Percentiles rank a stretch among this genome's conserved stretches.
These are phyloP conservation scores for Alosa alosa DNA, from an alignment of 2,113 vertebrate species.

Conservation along the genomic window DNA sequence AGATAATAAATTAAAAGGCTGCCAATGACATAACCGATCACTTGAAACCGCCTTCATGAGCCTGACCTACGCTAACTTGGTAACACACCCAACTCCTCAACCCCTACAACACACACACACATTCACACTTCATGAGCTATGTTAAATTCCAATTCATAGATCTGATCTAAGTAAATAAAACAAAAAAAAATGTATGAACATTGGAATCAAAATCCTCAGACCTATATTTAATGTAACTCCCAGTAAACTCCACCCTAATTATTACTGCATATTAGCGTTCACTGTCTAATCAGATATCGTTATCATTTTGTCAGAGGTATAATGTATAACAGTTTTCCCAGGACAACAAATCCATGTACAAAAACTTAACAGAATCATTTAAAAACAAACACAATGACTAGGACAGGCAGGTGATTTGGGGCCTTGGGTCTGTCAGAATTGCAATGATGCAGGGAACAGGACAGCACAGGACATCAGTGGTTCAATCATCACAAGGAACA, in stretches of 20 bases:
- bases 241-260: not conserved
- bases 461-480: not conserved
- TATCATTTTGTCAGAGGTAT: not conserved
- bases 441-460: not conserved
- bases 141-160: not conserved
- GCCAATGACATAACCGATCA: not conserved
- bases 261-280: not conserved
- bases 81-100: not conserved
- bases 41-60: not conserved
- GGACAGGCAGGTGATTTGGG: not conserved
- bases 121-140: not conserved
- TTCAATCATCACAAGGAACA: not conserved
- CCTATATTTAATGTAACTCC: not conserved
- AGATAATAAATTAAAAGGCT: not conserved
- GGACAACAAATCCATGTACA: not conserved
- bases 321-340: conserved; percentile 14
- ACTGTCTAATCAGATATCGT: not conserved
- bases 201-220: not conserved
- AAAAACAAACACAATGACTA: not conserved
- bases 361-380: not conserved
- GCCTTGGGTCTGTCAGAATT: not conserved
- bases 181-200: not conserved
- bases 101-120: not conserved
- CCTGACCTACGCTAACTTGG: not conserved
- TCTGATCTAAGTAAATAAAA: conserved; percentile 2